Base-by-base conservation (phyloP, 2,888 invertebrate genomes). In the Drosophila suboccidentalis region DNA sequence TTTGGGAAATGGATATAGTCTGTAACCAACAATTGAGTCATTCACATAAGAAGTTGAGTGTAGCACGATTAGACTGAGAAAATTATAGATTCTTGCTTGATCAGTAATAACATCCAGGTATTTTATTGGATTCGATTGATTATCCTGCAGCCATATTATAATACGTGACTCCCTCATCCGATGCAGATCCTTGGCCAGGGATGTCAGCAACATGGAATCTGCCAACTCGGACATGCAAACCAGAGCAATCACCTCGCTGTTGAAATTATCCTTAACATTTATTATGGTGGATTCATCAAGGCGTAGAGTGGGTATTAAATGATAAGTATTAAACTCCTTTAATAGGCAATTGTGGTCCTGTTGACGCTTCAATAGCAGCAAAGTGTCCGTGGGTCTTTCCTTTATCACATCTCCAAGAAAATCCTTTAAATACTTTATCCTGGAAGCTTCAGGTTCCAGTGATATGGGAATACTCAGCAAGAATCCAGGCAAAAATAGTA, bases 221-320 rank as follows among this genome's bases (percentile, higher is more conserved):
- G n/a, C 19, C 0, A 38, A 1, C 6, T 67, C 39, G 3, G 49
- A 19, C 0, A 74, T 58, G 66, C 71, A 81, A 29, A 79, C 54
- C 2, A 76, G 1, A 0, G n/a, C 43, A 2, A 78, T 6, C 0
- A 32, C 5, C 9, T 29, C 4, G 2, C 6, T n/a, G 15, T 69
- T 68, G 6, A 54, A 75, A 4, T 13, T 2, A 0, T 32, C 10
- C 6, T 55, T 62, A 0, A 71, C 1, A 11, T 19, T 0, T 0
- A 70, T 6, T 0, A 1, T 5, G 1, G 15, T 13, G 0, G 11
- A 10, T 8, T 63, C 43, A 17, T 71, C 22, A 0, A 53, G 8
- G 0, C 70, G 59, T 8, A 68, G 10, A 1, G 11, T 43, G 0
- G 72, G 60, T n/a, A 64, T 4, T 1, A 26, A 32, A 36, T 41